These are phyloP conservation scores for Xiphorhynchus erythropygius DNA, from an alignment of 2,797 vertebrate genomes.

Conservation along the genomic window DNA sequence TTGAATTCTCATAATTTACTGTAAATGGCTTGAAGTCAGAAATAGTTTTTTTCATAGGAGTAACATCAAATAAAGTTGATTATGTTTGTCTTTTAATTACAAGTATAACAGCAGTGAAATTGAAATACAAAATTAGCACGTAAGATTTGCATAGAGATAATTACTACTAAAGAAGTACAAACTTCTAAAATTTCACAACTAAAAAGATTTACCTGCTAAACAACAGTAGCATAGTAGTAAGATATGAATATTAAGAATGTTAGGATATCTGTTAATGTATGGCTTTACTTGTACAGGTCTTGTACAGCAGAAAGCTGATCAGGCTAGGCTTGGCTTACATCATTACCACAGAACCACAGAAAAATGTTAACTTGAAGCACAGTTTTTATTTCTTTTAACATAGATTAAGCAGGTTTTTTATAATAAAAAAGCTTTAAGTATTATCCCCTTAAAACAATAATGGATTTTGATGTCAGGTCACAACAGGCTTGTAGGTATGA, in stretches of 20 bases:
- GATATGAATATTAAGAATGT: slow-evolving; percentile 20
- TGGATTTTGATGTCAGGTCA: slow-evolving; percentile 15
- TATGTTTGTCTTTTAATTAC: slow-evolving; percentile 52
- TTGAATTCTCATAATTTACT: neutral
- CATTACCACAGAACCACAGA: slow-evolving; percentile 59
- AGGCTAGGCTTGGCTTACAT: neutral
- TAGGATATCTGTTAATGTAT: neutral
- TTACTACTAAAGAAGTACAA: slow-evolving; percentile 56
- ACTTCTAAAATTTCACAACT: slow-evolving; percentile 31
- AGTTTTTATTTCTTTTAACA: slow-evolving; percentile 65
- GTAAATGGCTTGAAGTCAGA: neutral
- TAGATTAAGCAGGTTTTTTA: slow-evolving; percentile 31
- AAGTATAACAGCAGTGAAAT: slow-evolving; percentile 38
- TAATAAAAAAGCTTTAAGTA: slow-evolving; percentile 57
- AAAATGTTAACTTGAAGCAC: slow-evolving; percentile 54
- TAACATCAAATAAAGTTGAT: slow-evolving; percentile 18
- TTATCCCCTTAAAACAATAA: slow-evolving; percentile 67
- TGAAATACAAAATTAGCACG: slow-evolving; percentile 51
- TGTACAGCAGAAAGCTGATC: neutral
- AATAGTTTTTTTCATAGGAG: neutral
- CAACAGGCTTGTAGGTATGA: slow-evolving; percentile 42
- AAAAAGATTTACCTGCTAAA: slow-evolving; percentile 32
- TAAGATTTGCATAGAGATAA: slow-evolving; percentile 63
- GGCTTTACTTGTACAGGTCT: neutral
- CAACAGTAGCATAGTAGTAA: slow-evolving; percentile 33